Conservation (phyloP, 2,113 vertebrate genomes). For the Aegithalos caudatus region DNA sequence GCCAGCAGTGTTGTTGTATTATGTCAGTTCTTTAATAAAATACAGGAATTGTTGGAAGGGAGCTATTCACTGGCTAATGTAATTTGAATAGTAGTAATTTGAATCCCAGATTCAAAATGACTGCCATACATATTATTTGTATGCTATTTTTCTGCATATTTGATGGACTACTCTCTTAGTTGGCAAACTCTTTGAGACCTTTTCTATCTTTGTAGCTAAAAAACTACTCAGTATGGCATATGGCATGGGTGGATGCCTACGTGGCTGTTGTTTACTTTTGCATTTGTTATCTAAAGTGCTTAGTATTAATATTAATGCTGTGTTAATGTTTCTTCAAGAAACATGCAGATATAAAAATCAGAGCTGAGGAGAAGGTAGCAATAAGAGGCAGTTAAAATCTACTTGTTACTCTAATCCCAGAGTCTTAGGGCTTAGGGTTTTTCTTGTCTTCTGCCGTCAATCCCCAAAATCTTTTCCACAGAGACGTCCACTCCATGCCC, state of each 20-base stretch:
- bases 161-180: neutral
- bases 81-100: neutral
- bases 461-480: neutral
- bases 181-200: neutral
- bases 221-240: neutral
- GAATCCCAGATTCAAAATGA: neutral
- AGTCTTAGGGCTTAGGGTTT: fast-evolving
- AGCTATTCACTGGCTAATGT: neutral
- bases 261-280: neutral
- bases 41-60: neutral
- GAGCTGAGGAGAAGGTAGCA: neutral
- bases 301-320: neutral
- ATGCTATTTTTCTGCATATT: neutral
- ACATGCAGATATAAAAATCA: neutral
- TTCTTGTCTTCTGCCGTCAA: neutral
- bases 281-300: neutral
- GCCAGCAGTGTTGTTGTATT: neutral
- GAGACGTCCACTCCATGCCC: neutral
- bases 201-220: neutral
- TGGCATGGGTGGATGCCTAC: neutral
- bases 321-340: neutral
- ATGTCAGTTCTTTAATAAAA: neutral
- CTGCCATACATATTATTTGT: neutral
- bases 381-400: neutral
- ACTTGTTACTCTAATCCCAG: neutral